A percentile compares a stretch with the other conserved stretches of the same genome.
These are phyloP conservation scores for Monoplex corrugatus DNA, from an alignment of 2,888 invertebrate species.

Conservation along the genomic window DNA sequence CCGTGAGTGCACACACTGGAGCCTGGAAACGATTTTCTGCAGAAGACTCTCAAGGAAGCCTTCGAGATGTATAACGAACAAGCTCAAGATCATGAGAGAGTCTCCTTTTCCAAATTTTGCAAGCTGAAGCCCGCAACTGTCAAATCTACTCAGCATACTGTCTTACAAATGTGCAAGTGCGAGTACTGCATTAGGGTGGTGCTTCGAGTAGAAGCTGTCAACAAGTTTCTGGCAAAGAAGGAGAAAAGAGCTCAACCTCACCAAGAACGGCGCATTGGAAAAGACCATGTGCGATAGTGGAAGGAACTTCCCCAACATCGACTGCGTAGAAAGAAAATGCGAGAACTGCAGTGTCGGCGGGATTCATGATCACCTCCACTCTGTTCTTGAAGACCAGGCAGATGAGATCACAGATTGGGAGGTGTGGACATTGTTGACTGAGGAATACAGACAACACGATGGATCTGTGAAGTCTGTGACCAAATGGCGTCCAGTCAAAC, in stretches of 20 bases:
- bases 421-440: background rate
- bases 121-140: background rate
- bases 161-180: background rate
- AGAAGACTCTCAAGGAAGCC: constrained; percentile 2
- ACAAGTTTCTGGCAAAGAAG: constrained; percentile 6
- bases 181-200: constrained; percentile 18
- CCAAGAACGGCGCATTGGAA: background rate
- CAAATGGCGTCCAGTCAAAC: background rate
- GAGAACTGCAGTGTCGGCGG: background rate
- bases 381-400: background rate
- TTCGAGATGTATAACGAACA: too few species aligned
- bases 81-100: too few species aligned
- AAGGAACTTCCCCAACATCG: background rate
- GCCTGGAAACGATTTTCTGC: background rate
- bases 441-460: constrained; percentile 13
- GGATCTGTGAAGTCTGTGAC: background rate
- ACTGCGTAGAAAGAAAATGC: constrained; percentile 14
- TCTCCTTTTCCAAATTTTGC: constrained; percentile 1
- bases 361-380: background rate
- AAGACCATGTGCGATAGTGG: background rate
- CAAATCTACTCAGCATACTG: constrained; percentile 18
- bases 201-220: background rate
- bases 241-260: background rate
- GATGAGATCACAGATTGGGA: background rate
- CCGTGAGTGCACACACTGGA: background rate